Evolutionary conservation across 2,113 vertebrate genomes (phyloP).

Genomic region (Calyptomena viridis): DNA sequence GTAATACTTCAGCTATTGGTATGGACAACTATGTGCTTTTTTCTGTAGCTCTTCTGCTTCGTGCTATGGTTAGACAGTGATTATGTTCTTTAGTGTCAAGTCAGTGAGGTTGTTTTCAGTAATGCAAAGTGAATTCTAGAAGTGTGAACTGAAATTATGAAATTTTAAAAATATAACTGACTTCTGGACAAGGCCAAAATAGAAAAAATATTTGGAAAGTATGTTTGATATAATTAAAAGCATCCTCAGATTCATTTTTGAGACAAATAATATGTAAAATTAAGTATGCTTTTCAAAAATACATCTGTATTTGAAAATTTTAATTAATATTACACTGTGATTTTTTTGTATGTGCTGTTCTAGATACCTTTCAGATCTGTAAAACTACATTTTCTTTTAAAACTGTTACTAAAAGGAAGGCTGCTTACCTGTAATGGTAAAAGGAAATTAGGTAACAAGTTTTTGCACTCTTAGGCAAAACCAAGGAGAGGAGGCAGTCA

Average conservation of each 20-base stretch:
- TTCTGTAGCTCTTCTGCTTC: background rate
- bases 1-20: background rate
- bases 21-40: background rate
- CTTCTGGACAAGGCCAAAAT: background rate
- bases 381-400: background rate
- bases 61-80: background rate
- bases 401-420: background rate
- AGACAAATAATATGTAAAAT: background rate
- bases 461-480: background rate
- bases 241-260: background rate
- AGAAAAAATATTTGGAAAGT: background rate
- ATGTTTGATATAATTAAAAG: background rate
- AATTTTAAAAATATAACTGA: background rate
- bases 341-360: background rate
- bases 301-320: background rate
- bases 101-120: background rate
- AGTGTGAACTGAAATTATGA: background rate
- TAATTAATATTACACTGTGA: background rate
- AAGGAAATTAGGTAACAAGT: background rate
- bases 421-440: background rate
- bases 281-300: background rate
- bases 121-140: background rate
- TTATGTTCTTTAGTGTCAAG: background rate
- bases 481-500: background rate
- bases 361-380: background rate